Conservation (phyloP, 2,888 invertebrate genomes). For the Stenurella melanura region DNA sequence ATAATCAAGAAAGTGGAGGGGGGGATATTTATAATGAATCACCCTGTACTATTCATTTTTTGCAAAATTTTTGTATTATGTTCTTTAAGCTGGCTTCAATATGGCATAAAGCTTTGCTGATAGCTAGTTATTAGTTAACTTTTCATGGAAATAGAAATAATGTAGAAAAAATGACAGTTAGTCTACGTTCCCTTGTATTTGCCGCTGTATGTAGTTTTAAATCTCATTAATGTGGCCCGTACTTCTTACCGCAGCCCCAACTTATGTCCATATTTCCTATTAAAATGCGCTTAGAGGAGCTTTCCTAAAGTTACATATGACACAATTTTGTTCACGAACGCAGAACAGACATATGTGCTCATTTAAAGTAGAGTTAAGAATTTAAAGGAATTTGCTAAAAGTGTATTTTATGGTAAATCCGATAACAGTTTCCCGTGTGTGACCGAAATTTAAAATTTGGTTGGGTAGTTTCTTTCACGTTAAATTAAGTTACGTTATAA, state of each 20-base stretch:
- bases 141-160: too few relatives aligned
- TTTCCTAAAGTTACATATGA: constrained; percentile 7
- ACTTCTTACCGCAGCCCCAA: not conserved
- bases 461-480: constrained; percentile 7
- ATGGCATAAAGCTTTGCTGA: too few relatives aligned
- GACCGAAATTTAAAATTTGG: not conserved
- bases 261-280: constrained; percentile 19
- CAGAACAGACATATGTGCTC: constrained; percentile 25
- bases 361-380: constrained; percentile 22
- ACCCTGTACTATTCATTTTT: too few relatives aligned
- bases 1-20: too few relatives aligned
- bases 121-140: too few relatives aligned
- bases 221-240: constrained; percentile 5
- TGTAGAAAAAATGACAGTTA: too few relatives aligned
- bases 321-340: constrained; percentile 29
- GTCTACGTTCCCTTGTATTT: too few relatives aligned
- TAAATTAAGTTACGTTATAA: constrained; percentile 3
- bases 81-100: too few relatives aligned
- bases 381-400: constrained; percentile 8
- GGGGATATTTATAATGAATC: too few relatives aligned
- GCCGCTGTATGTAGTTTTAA: too few relatives aligned
- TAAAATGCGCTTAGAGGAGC: constrained; percentile 27
- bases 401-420: constrained; percentile 11
- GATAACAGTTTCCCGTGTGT: constrained; percentile 12
- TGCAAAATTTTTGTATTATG: too few relatives aligned